Evolutionary conservation across 2,888 invertebrate species (phyloP), one percentile per base, ranked within the genome.

Genomic region (Parochlus steinenii): DNA sequence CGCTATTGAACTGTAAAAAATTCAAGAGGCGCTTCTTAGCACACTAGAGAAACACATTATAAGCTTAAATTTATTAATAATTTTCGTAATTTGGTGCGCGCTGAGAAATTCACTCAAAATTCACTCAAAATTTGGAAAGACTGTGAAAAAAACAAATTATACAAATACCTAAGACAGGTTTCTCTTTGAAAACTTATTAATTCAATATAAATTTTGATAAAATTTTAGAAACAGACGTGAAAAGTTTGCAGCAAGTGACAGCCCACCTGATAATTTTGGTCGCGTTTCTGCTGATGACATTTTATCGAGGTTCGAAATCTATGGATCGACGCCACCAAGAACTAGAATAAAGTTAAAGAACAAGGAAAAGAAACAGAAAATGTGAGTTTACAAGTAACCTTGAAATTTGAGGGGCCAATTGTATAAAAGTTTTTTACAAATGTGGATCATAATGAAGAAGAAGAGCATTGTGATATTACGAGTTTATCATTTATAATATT

Each of bases 301-400:
- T 32, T 54, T 53, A 12, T 53, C 56, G 35, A 58, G 63, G 40
- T 68, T 63, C 47, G 81, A 79, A 47, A 65, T 71, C 42, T 75
- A 75, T 44, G 75, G 80, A 34, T 71, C 69, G 50, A 82, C 82
- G 28, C 82, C 82, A n/a, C 81, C 81, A 1, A 64, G 82, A 43
- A 75, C 79, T 32, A 68, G 78, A 47, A 70, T 76, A 47, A 67
- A 71, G 48, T 67, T 69, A 44, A 73, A 73, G 51, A 70, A 65
- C 37, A 53, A 58, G 3, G 59, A 58, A 10, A 49, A 56, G 23
- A 56, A 53, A 41, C 53, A 55, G 39, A 56, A 53, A 42, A 43
- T 48, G 58, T 57, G 50, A 54, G 54, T 34, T 20, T 25, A 35
- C 18, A 27, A n/a, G 16, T 11, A 31, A 31, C 8, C 12, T 10